Evolutionary conservation across 2,797 vertebrate species (phyloP).

Genomic region (Lacerta agilis): DNA sequence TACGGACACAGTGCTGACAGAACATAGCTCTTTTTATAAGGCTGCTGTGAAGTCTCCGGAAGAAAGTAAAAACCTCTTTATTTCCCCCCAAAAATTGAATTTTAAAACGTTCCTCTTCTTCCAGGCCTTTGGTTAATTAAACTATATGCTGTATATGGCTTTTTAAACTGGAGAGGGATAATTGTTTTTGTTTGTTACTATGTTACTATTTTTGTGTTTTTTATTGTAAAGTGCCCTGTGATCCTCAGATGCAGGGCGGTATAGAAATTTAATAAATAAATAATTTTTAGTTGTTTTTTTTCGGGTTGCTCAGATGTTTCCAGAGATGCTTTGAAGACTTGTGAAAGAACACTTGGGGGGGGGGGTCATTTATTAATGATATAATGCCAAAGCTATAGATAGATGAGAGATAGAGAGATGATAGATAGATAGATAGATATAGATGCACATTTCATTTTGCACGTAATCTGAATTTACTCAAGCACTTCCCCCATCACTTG

Average conservation of each 20-base stretch:
- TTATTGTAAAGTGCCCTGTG: too few relatives aligned
- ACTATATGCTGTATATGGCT: too few relatives aligned
- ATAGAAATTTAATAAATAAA: too few relatives aligned
- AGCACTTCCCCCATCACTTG: neutral
- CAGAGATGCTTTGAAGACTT: constrained; percentile 21
- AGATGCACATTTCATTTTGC: constrained; percentile 3
- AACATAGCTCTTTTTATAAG: neutral
- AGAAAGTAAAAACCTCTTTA: constrained; percentile 40
- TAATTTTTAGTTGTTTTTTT: constrained; percentile 12
- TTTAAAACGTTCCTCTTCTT: constrained; percentile 2
- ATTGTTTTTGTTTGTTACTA: too few relatives aligned
- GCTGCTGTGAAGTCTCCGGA: constrained; percentile 30
- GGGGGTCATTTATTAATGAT: neutral
- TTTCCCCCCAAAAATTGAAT: constrained; percentile 28
- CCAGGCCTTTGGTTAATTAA: too few relatives aligned
- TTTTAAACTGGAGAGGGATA: too few relatives aligned
- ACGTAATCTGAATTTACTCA: neutral
- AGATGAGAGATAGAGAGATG: too few relatives aligned
- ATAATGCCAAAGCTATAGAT: neutral
- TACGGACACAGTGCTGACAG: constrained; percentile 14
- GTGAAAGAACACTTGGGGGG: constrained; percentile 25
- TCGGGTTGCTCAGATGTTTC: neutral
- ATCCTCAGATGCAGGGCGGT: too few relatives aligned
- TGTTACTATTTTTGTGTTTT: too few relatives aligned
- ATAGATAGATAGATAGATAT: too few relatives aligned